Evolutionary conservation across 2,888 invertebrate genomes (phyloP), one percentile per base, ranked within the genome.

Genomic region (Iphiclides podalirius): DNA sequence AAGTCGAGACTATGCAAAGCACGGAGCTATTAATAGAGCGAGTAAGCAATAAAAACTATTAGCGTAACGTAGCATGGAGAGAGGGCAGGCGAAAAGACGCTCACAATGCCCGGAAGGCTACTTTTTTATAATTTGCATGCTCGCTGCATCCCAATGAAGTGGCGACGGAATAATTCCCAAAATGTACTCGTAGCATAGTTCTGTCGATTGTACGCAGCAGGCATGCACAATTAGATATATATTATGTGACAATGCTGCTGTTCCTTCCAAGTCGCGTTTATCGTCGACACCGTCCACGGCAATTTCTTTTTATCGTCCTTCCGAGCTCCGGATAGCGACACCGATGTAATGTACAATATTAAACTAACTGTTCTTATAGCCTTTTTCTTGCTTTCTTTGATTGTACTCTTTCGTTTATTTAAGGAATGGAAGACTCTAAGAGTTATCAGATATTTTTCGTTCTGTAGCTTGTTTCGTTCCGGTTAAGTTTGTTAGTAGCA

Each of bases 111-210:
- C 36, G 50, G 45, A 45, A 51, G 44, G 31, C 44, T 28, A 13
- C 13, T 41, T 41, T 44, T 49, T 50, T 40, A 44, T 26, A 50
- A 37, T 50, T 41, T 45, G 45, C 50, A 49, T 50, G 55, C 47
- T 52, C 20, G 31, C 28, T 48, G 55, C 53, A 58, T 60, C 45
- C 40, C 52, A 60, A 60, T 53, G 47, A 53, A 41, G 40, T 45
- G 14, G 35, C 45, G 17, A 41, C 52, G 51, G 46, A 55, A 44
- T 52, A 53, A 53, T 53, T 50, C 47, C 47, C 52, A 50, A 60
- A 57, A 60, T 55, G 52, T 58, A 51, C 52, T 52, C 53, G 43
- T 53, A 55, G 52, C 53, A 49, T 52, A 52, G 54, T 57, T 55
- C 53, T 52, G 54, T 53, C 39, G 53, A 48, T 20, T 42, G 52